These are phyloP conservation scores for Nebria brevicollis DNA, from an alignment of 2,888 invertebrate species.

Conservation along the genomic window DNA sequence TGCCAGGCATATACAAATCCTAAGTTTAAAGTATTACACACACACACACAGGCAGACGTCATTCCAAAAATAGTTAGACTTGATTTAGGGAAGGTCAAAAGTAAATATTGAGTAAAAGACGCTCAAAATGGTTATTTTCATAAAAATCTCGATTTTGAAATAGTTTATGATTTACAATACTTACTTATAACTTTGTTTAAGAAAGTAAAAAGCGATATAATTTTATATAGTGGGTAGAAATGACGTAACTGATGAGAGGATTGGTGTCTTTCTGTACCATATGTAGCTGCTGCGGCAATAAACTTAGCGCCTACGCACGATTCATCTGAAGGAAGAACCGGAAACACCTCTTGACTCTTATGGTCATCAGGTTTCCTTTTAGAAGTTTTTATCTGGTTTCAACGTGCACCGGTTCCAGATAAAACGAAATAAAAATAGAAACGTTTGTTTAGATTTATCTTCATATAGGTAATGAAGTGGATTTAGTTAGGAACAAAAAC, in stretches of 20 bases:
- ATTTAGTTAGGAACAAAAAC: not conserved
- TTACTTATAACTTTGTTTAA: too few species aligned
- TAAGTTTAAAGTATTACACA: too few species aligned
- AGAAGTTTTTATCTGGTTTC: not conserved
- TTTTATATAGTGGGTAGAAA: not conserved
- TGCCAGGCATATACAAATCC: too few species aligned
- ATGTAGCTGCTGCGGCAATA: not conserved
- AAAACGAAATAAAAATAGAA: not conserved
- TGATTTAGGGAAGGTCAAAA: too few species aligned
- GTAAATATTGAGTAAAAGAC: too few species aligned
- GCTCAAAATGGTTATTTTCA: too few species aligned
- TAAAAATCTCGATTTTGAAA: too few species aligned
- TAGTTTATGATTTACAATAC: too few species aligned
- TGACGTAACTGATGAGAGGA: not conserved
- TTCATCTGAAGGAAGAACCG: conserved; percentile 1
- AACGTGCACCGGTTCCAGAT: not conserved
- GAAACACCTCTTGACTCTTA: conserved; percentile 1
- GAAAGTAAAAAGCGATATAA: not conserved
- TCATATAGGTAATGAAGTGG: not conserved
- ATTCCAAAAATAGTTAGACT: too few species aligned
- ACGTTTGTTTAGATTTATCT: not conserved
- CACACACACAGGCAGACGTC: too few species aligned
- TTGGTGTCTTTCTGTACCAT: not conserved
- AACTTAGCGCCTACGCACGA: not conserved
- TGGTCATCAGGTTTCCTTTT: not conserved